Base-by-base conservation (phyloP, 1,140 invertebrate species). In the Drosophila prosaltans region DNA sequence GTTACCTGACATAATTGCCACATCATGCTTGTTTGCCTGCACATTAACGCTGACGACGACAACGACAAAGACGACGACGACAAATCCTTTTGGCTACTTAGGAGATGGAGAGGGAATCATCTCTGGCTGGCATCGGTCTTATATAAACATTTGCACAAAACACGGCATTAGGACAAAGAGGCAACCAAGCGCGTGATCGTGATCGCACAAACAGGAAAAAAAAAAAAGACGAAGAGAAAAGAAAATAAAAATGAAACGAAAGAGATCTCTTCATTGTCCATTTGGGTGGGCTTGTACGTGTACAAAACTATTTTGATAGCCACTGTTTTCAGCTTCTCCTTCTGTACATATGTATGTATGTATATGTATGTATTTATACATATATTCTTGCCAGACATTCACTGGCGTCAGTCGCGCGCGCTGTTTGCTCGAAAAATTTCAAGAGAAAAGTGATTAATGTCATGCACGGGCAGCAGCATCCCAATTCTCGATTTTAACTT, bases 11-110 rank as follows among this genome's bases (percentile, higher is more conserved):
- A 36, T 36, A 36, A 36, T 88, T 86, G 83, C 80, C 80, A 80
- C 76, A 83, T 88, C 84, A 88, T 81, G 84, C 80, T 89, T 89
- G 84, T 89, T 89, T 89, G 80, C 84, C 64, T 62, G 78, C 80
- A 89, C 84, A 89, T 89, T 89, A 89, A 83, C 84, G 76, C 66
- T 32, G 77, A 48, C 77, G 77, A 71, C 70, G 78, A 43, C 69
- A 64, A 26, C 9, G 65, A 16, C 16, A 16, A 41, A 41, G 80
- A 67, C 60, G 80, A 80, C 65, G 64, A 39, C 60, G 75, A 65
- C 85, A 89, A 89, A 89, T 89, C 84, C 84, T 89, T 88, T 84
- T 78, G 81, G 77, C 79, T 81, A 72, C 77, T 80, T 80, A 82
- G 80, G 78, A 81, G 67, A 28, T 61, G 55, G n/a, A 11, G 36